Base-by-base conservation (phyloP, 2,113 vertebrate genomes). In the Orcinus orca region DNA sequence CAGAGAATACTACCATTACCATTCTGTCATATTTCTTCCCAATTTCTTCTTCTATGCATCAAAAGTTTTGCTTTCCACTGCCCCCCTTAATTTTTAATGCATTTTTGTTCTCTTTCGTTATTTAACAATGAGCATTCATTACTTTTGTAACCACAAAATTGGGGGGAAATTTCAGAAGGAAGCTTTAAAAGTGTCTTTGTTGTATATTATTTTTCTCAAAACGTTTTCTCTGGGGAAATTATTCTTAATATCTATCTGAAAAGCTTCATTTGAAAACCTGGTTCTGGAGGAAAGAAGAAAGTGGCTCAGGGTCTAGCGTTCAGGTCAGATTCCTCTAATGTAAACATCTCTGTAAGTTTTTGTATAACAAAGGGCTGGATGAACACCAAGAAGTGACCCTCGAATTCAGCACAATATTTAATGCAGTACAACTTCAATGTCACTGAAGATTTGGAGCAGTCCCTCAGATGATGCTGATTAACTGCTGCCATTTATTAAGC, bases 1-100 rank as follows among this genome's bases (percentile, higher is more conserved):
- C 92, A 81, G 92, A 87, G 88, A 88, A 93, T 93, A 70, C 50
- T 60, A 23, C 70, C 70, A 58, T 96, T 94, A 80, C 70, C 74
- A 36, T 74, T 71, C 83, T 76, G 84, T 38, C 25, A 5, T 21
- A 31, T 95, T 91, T 77, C 73, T 20, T 80, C 91, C 82, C 70
- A 31, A 18, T 92, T 97, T 96, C 68, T 76, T 93, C 71, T 88
- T 55, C 74, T 53, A 1, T n/a, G 41, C 53, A n/a, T 95, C 31
- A 20, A 12, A 95, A 63, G 5, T 81, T 83, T 82, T 90, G 38
- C 80, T 83, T 55, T 33, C 11, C 17, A 23, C 60, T 21, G 23
- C 31, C 50, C 14, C 23, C 12, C 18, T 31, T 33, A 13, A 8
- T 84, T 47, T 60, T 92, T 63, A 50, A 29, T 60, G 25, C 14